Conservation (phyloP, 2,113 vertebrate genomes). For the Cavia aperea region DNA sequence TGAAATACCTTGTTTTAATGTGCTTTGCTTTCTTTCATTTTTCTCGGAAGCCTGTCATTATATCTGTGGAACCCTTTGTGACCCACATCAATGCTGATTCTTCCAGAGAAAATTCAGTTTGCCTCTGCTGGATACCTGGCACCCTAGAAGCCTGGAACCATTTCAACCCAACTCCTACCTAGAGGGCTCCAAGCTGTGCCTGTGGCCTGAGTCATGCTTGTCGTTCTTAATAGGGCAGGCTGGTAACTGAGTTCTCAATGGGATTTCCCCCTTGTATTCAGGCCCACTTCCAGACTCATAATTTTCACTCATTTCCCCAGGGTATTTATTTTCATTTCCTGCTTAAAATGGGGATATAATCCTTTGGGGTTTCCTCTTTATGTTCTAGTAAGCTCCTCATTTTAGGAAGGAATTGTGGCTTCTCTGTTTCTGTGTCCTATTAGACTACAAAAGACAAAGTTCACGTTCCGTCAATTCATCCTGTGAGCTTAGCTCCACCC, state of each 20-base stretch:
- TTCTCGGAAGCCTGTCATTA: not conserved
- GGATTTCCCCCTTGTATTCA: not conserved
- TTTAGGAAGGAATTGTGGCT: not conserved
- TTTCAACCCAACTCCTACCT: not conserved
- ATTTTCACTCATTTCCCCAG: not conserved
- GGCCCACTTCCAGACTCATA: not conserved
- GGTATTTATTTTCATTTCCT: not conserved
- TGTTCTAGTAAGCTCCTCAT: not conserved
- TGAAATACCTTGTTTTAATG: not conserved
- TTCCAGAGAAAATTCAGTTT: not conserved
- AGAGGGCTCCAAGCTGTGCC: not conserved
- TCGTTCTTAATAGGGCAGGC: not conserved
- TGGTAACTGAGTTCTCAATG: slow-evolving; percentile 5
- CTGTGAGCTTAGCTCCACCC: not conserved
- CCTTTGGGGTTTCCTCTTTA: not conserved
- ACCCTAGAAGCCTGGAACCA: not conserved
- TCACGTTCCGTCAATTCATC: not conserved
- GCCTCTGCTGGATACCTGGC: not conserved
- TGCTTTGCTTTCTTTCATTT: not conserved
- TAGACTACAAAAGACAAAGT: not conserved
- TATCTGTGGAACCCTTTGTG: not conserved
- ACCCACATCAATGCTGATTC: not conserved
- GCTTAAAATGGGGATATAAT: not conserved
- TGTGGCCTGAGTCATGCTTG: not conserved
- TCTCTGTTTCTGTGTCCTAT: not conserved